Conservation (phyloP, 92 coral and sea anemone species). For the Parazoanthus swiftii region DNA sequence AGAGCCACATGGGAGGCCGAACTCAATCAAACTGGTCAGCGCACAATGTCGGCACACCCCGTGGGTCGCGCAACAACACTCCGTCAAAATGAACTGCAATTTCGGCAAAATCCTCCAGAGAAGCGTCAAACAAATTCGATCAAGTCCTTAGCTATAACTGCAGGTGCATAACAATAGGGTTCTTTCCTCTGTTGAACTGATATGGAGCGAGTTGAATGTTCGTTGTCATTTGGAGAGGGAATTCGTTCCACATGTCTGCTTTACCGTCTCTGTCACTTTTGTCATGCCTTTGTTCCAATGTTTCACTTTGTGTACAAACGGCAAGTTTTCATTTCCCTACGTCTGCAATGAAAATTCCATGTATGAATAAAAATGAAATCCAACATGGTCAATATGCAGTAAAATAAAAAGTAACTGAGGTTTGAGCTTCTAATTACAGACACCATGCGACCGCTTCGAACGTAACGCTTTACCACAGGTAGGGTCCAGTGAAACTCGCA, state of each 20-base stretch:
- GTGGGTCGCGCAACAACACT: neutral
- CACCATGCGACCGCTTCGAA: neutral
- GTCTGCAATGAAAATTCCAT: neutral
- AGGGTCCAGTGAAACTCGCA: neutral
- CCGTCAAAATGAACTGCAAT: neutral
- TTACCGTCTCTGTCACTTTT: neutral
- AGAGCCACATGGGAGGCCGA: slow-evolving; percentile 41
- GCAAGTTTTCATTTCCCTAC: neutral
- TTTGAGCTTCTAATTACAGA: neutral
- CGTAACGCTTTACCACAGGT: neutral
- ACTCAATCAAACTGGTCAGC: neutral
- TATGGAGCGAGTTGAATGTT: neutral
- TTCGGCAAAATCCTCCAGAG: neutral
- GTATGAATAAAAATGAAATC: neutral
- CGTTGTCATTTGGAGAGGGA: neutral
- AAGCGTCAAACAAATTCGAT: neutral
- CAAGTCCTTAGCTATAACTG: neutral
- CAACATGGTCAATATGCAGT: neutral
- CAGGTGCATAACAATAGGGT: neutral
- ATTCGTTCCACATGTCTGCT: slow-evolving; percentile 36
- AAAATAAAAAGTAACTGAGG: neutral
- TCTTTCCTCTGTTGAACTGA: neutral
- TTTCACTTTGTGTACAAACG: neutral
- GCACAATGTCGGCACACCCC: slow-evolving; percentile 30
- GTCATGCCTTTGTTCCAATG: neutral